Evolutionary conservation across 2,888 invertebrate species (phyloP).

Genomic region (Ptychoptera contaminata): DNA sequence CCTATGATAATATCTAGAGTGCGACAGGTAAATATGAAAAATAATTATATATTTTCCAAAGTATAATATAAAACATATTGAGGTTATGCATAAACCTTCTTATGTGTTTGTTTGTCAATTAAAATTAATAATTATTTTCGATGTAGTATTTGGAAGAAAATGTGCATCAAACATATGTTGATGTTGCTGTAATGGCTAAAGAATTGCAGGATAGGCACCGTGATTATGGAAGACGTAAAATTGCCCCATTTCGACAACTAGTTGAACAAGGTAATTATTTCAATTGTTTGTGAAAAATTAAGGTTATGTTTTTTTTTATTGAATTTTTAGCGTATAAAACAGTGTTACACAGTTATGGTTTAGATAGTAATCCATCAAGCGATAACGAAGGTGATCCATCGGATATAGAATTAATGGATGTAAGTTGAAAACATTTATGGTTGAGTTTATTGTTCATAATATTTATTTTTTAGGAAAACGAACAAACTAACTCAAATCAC

Average conservation of each 20-base stretch:
- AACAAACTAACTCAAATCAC: constrained; percentile 17
- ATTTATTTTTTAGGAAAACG: constrained; percentile 18
- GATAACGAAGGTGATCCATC: constrained; percentile 39
- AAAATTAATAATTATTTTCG: constrained; percentile 1
- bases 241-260: constrained; percentile 57
- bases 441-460: neutral
- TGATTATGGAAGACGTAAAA: constrained; percentile 69
- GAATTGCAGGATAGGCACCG: constrained; percentile 55
- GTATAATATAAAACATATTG: constrained; percentile 5
- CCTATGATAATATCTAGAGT: constrained; percentile 43
- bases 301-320: no score
- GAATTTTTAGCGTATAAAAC: constrained; percentile 49
- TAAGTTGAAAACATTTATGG: constrained; percentile 13
- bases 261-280: constrained; percentile 44
- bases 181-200: constrained; percentile 72
- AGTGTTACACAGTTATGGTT: constrained; percentile 50
- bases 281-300: no score
- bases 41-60: neutral
- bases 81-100: constrained; percentile 15
- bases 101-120: neutral
- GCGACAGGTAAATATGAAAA: constrained; percentile 29
- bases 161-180: constrained; percentile 63
- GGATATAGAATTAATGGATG: constrained; percentile 27
- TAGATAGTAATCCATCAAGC: constrained; percentile 41
- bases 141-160: constrained; percentile 63